phyloP scores from a whole-genome alignment of 2,113 vertebrate genomes.

The Apistogramma diplotaenia region DNA sequence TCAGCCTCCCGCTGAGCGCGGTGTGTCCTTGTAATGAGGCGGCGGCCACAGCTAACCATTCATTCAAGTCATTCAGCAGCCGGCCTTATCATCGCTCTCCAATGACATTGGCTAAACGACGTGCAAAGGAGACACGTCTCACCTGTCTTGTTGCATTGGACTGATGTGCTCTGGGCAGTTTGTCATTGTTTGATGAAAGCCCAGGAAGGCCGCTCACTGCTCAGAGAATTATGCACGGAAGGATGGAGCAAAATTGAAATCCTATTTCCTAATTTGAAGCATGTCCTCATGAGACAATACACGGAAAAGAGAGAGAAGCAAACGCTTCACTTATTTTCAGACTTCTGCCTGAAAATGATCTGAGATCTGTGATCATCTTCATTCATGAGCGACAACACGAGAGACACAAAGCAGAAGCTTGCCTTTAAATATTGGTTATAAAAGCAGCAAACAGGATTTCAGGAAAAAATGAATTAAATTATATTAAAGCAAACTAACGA shows the following conservation, averaged over 20 bases:
- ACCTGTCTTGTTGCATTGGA: slow-evolving; percentile 38
- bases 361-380: no score
- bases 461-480: neutral
- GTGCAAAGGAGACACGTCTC: slow-evolving; percentile 37
- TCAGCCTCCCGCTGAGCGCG: slow-evolving; percentile 43
- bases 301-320: neutral
- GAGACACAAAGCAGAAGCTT: neutral
- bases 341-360: neutral
- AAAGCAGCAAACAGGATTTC: neutral
- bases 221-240: neutral
- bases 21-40: slow-evolving; percentile 68
- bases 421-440: neutral
- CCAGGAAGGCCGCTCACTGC: neutral
- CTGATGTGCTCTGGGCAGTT: slow-evolving; percentile 26
- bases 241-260: neutral
- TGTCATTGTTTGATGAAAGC: slow-evolving; percentile 5
- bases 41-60: slow-evolving; percentile 55
- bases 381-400: no score
- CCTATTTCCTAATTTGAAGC: neutral
- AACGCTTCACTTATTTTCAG: fast-evolving
- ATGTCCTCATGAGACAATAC: neutral
- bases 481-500: neutral
- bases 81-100: slow-evolving; percentile 49
- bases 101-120: slow-evolving; percentile 55
- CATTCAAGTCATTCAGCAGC: slow-evolving; percentile 51